These are phyloP conservation scores for Chironomus riparius DNA, from an alignment of 2,888 invertebrate species.

Conservation along the genomic window DNA sequence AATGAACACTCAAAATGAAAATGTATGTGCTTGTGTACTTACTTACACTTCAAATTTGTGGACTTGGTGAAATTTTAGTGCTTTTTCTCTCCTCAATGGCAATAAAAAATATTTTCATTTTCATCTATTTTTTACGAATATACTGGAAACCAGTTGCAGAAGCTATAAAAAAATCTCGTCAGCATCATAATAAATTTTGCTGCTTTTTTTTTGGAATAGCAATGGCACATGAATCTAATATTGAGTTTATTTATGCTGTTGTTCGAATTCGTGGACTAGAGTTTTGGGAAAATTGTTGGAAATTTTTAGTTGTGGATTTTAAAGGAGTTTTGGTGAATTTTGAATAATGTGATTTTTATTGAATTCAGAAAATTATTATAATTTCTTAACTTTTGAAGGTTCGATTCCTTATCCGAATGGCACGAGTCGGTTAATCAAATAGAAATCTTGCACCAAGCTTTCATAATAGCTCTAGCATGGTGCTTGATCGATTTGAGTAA, in stretches of 20 bases:
- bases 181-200: slow-evolving; percentile 23
- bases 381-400: too few species aligned
- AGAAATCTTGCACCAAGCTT: too few species aligned
- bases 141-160: slow-evolving; percentile 17
- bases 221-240: neutral
- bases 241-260: neutral
- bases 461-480: too few species aligned
- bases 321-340: too few species aligned
- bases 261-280: neutral
- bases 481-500: too few species aligned
- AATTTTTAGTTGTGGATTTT: too few species aligned
- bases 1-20: neutral
- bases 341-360: too few species aligned
- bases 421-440: too few species aligned
- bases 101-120: neutral
- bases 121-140: neutral
- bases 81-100: neutral
- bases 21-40: neutral
- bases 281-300: too few species aligned
- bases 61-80: neutral
- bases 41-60: neutral
- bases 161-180: slow-evolving; percentile 10
- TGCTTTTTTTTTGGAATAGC: too few species aligned
- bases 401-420: too few species aligned
- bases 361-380: too few species aligned